phyloP scores from a whole-genome alignment of 2,797 vertebrate genomes.

The Epinephelus awoara region DNA sequence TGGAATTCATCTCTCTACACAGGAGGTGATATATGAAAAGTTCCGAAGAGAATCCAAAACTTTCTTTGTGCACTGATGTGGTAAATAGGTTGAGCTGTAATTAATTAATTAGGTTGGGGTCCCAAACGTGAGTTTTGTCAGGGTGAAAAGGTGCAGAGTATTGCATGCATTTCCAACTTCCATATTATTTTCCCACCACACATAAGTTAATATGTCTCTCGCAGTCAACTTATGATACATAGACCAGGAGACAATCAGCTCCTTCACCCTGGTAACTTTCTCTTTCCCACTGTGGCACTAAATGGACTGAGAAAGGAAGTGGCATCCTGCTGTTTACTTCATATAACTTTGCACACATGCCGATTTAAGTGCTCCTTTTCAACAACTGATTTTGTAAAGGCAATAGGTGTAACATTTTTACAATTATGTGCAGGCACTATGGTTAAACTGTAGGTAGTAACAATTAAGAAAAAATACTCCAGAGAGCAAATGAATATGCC shows the following conservation, averaged over 20 bases:
- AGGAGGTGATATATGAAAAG: background rate
- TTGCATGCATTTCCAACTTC: background rate
- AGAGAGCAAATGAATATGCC: background rate
- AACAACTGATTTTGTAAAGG: background rate
- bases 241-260: background rate
- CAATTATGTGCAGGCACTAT: slow-evolving; percentile 16
- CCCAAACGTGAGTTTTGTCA: background rate
- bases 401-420: slow-evolving; percentile 16
- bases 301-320: slow-evolving; percentile 13
- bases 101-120: background rate
- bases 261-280: background rate
- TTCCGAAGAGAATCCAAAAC: background rate
- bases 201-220: background rate
- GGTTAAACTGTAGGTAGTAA: slow-evolving; percentile 8
- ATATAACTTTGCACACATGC: slow-evolving; percentile 2
- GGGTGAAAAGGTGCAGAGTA: background rate
- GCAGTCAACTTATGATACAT: background rate
- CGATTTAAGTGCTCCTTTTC: slow-evolving; percentile 14
- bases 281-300: slow-evolving; percentile 1
- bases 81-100: background rate
- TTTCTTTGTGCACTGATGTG: background rate
- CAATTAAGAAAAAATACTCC: background rate
- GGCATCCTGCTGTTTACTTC: slow-evolving; percentile 37
- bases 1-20: background rate
- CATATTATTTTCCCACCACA: background rate